Evolutionary conservation across 2,113 vertebrate genomes (phyloP).

Genomic region (human (Homo sapiens)): DNA sequence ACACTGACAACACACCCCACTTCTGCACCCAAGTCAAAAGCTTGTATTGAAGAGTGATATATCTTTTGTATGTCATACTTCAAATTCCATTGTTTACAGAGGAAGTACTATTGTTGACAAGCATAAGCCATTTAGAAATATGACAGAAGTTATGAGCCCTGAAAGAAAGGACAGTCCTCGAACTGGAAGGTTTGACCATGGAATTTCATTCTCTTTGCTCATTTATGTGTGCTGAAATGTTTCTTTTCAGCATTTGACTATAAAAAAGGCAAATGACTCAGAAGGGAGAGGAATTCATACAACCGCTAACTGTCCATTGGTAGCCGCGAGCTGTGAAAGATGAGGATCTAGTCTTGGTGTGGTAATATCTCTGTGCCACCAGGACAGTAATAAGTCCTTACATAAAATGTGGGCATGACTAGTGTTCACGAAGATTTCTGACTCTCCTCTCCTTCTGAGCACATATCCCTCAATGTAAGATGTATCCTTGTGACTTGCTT

Average conservation of each 20-base stretch:
- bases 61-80: not conserved
- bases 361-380: not conserved
- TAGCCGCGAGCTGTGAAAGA: fast-evolving
- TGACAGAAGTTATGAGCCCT: not conserved
- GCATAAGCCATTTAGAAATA: conserved; percentile 51
- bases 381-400: fast-evolving
- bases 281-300: not conserved
- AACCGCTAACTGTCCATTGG: not conserved
- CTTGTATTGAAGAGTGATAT: not conserved
- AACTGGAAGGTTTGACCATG: not conserved
- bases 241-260: not conserved
- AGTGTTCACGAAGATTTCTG: not conserved
- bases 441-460: not conserved
- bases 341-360: not conserved
- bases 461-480: not conserved
- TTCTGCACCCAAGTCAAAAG: not conserved
- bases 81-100: conserved; percentile 46
- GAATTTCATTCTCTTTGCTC: not conserved
- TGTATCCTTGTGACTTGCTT: not conserved
- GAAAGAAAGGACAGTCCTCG: not conserved
- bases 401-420: fast-evolving
- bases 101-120: conserved; percentile 48
- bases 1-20: not conserved
- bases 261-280: not conserved
- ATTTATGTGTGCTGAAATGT: not conserved